Evolutionary conservation across 92 coral and sea anemone species (phyloP).

Genomic region (Scolanthus callimorphus): DNA sequence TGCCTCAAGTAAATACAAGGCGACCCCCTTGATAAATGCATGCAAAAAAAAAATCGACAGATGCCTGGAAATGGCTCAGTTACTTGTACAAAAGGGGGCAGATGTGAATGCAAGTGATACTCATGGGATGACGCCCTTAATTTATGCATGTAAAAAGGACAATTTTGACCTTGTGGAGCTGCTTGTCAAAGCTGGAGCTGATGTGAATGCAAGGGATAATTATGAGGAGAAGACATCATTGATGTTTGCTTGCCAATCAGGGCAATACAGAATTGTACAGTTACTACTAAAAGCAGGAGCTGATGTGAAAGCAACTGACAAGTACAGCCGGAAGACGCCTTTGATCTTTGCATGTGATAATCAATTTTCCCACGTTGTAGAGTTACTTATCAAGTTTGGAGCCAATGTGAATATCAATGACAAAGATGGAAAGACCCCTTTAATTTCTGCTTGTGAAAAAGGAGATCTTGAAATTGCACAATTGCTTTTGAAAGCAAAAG

Average conservation of each 20-base stretch:
- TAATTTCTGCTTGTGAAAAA: conserved; percentile 3
- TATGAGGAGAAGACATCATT: conserved; percentile 11
- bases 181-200: background rate
- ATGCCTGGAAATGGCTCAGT: too few species aligned
- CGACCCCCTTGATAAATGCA: too few species aligned
- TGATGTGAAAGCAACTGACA: conserved; percentile 7
- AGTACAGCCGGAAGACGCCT: conserved; percentile 11
- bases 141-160: too few species aligned
- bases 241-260: background rate
- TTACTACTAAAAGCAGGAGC: conserved; percentile 1
- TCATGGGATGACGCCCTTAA: too few species aligned
- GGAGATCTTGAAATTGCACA: too few species aligned
- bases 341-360: conserved; percentile 11
- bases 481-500: too few species aligned
- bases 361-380: background rate
- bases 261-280: background rate
- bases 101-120: too few species aligned
- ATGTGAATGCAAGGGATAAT: conserved; percentile 2
- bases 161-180: too few species aligned
- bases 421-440: conserved; percentile 17
- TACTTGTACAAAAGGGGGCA: too few species aligned
- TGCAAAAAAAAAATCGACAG: too few species aligned
- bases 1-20: too few species aligned
- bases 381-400: background rate
- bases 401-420: conserved; percentile 5